These are phyloP conservation scores for Drosophila willistoni DNA, from an alignment of 1,140 invertebrate species.

Conservation along the genomic window DNA sequence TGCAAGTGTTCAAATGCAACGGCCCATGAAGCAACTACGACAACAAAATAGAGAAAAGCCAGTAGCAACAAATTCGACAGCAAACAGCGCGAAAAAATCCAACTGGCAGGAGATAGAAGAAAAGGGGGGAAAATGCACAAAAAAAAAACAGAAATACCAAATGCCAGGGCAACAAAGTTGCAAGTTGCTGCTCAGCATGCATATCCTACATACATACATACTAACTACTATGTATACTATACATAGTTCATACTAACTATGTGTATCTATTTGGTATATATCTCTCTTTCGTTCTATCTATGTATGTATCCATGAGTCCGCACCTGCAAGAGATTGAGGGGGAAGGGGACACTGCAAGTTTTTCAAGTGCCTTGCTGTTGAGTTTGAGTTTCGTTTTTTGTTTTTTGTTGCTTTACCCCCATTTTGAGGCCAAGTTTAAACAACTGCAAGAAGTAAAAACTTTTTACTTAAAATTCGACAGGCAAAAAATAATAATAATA, in stretches of 20 bases:
- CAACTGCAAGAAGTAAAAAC: slow-evolving; percentile 54
- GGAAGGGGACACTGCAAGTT: slow-evolving; percentile 35
- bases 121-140: slow-evolving; percentile 9
- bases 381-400: slow-evolving; percentile 21
- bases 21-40: slow-evolving; percentile 68
- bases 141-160: slow-evolving; percentile 38
- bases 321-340: slow-evolving; percentile 42
- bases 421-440: slow-evolving; percentile 53
- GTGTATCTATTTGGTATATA: slow-evolving; percentile 16
- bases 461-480: slow-evolving; percentile 58
- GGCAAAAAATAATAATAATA: slow-evolving; percentile 59
- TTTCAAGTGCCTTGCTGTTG: slow-evolving; percentile 45
- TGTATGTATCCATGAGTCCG: slow-evolving; percentile 22
- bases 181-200: slow-evolving; percentile 49
- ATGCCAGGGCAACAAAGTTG: slow-evolving; percentile 60
- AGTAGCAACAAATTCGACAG: slow-evolving; percentile 62
- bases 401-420: neutral
- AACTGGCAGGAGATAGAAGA: slow-evolving; percentile 20
- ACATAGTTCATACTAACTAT: no score
- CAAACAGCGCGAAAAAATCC: slow-evolving; percentile 32
- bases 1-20: slow-evolving; percentile 74
- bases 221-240: slow-evolving; percentile 2
- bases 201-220: slow-evolving; percentile 25
- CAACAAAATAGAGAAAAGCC: slow-evolving; percentile 55
- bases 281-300: slow-evolving; percentile 17